A percentile compares a stretch with the other conserved stretches of the same genome.
phyloP scores from a whole-genome alignment of 2,888 invertebrate genomes.

The Drosophila mimica region DNA sequence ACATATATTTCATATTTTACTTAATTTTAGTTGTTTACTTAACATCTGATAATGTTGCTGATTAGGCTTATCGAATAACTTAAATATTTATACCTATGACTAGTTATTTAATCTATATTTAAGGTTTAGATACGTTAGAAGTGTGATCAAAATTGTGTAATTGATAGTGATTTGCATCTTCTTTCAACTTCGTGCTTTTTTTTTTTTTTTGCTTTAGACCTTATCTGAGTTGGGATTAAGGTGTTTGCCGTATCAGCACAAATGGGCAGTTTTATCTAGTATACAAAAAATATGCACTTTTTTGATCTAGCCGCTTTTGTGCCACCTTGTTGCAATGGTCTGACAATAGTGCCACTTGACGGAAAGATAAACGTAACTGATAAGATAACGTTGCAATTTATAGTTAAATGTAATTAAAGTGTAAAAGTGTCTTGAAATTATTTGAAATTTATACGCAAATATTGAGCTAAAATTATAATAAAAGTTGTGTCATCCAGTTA shows the following conservation, averaged over 20 bases:
- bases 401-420: not conserved
- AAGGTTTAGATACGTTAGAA: not conserved
- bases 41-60: slow-evolving; percentile 12
- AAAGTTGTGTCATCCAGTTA: not conserved
- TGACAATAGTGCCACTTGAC: not conserved
- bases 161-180: not conserved
- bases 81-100: not conserved
- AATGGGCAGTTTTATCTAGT: not conserved
- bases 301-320: not conserved
- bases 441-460: not conserved
- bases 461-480: not conserved
- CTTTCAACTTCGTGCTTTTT: not conserved
- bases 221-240: not conserved
- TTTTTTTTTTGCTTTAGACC: not conserved
- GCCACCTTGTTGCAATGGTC: not conserved
- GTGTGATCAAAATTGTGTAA: not conserved
- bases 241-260: not conserved
- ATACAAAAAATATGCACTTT: not conserved
- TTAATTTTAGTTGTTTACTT: slow-evolving; percentile 5
- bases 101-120: not conserved
- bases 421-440: not conserved
- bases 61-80: not conserved
- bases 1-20: not conserved
- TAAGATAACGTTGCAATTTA: not conserved
- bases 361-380: not conserved